phyloP scores from a whole-genome alignment of 1,140 invertebrate genomes.

The Ceratosolen fusciceps region DNA sequence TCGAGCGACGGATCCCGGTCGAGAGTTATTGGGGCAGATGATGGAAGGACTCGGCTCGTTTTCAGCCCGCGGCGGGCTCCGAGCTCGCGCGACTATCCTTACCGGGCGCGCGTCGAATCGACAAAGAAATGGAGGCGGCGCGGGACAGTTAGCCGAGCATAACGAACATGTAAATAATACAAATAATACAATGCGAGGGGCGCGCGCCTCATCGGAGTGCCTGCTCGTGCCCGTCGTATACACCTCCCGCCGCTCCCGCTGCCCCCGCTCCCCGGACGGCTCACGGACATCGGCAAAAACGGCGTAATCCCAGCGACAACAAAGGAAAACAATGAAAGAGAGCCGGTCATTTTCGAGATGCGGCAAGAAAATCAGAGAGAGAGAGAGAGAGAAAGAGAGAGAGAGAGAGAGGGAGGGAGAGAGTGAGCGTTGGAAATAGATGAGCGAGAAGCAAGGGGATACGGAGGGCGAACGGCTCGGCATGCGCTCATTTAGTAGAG shows the following conservation, averaged over 20 bases:
- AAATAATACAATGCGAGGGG: conserved; percentile 48
- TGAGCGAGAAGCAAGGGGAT: conserved; percentile 9
- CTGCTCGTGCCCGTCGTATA: neutral
- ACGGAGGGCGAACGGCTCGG: neutral
- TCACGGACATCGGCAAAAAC: conserved; percentile 46
- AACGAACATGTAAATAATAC: conserved; percentile 58
- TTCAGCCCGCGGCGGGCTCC: neutral
- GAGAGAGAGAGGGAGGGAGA: conserved; percentile 3
- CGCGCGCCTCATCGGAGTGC: neutral
- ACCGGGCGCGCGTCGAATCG: conserved; percentile 43
- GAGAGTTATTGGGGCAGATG: too few species aligned
- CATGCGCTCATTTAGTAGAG: conserved; percentile 20
- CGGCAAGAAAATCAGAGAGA: neutral
- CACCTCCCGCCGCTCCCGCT: too few species aligned
- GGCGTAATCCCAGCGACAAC: too few species aligned
- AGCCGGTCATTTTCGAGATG: conserved; percentile 18
- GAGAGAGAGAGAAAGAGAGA: conserved; percentile 26
- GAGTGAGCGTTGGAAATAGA: too few species aligned
- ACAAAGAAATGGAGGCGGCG: conserved; percentile 50
- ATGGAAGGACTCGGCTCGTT: neutral
- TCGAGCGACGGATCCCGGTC: neutral
- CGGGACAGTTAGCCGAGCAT: conserved; percentile 47
- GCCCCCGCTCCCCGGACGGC: neutral
- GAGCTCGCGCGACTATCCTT: neutral
- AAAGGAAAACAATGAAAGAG: too few species aligned